Evolutionary conservation across 2,113 vertebrate genomes (phyloP), one percentile per base, ranked within the genome.

Genomic region (Chitala chitala): DNA sequence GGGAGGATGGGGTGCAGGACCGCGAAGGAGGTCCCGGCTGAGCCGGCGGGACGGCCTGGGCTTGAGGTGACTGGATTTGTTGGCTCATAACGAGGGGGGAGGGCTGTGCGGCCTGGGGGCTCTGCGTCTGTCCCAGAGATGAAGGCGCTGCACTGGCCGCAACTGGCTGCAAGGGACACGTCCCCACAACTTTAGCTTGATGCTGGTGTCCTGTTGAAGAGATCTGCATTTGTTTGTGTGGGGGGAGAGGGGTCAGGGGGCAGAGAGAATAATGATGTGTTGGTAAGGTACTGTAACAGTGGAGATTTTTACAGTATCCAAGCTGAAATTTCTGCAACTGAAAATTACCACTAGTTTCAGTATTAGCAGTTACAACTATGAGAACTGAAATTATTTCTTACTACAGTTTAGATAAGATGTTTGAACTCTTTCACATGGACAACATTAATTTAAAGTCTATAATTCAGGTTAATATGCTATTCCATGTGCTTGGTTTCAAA

Each of bases 31-130:
- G 90, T 50, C 87, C 89, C 1, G 91, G 85, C 69, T 89, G 89
- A 0, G 89, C 82, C 74, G 91, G 91, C n/a, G 90, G 89, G 0
- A 93, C 93, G 36, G 70, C 13, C 70, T 58, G 70, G 22, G 51
- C 1, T 6, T 58, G 69, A 5, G 91, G 78, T 7, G 92, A 90
- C 77, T 92, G 92, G 79, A 94, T 88, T 82, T 93, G 94, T 71
- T 94, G 92, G 82, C 87, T 88, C 77, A 86, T 88, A 63, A 87
- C 90, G 81, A 94, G 92, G 76, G 69, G 92, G 79, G 89, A 93
- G 83, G 75, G 88, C 83, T 80, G 94, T 69, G 75, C 91, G 77
- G 87, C 88, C 80, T 89, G 88, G 0, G 91, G 90, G 63, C 89
- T 90, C 79, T 84, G 87, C 4, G 86, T 81, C 63, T 38, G 44